These are phyloP conservation scores for Andrena bicolor DNA, from an alignment of 2,888 invertebrate genomes.

Conservation along the genomic window DNA sequence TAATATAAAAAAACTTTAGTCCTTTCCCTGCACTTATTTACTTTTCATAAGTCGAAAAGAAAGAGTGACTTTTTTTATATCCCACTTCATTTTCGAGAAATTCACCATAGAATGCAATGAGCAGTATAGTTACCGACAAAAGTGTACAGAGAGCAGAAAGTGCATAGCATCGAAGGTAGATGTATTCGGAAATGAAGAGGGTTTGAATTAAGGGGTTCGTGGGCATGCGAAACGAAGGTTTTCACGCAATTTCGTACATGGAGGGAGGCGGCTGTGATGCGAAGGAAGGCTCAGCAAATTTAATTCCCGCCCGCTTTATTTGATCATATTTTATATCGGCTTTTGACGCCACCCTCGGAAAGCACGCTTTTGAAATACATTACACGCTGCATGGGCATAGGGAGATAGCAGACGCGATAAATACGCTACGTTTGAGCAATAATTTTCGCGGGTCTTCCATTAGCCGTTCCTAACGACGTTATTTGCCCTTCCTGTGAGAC, in stretches of 20 bases:
- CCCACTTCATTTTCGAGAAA: too few species aligned
- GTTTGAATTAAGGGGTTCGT: constrained; percentile 48
- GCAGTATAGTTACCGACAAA: too few species aligned
- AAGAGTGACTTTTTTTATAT: too few species aligned
- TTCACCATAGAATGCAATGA: too few species aligned
- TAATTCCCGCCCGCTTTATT: constrained; percentile 83
- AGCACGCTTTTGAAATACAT: constrained; percentile 84
- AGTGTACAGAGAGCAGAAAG: too few species aligned
- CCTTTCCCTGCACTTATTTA: too few species aligned
- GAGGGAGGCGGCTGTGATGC: constrained; percentile 60
- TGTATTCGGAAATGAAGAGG: constrained; percentile 16
- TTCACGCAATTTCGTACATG: constrained; percentile 68
- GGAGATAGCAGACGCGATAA: constrained; percentile 67
- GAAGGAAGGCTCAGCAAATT: constrained; percentile 82
- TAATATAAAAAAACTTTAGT: too few species aligned
- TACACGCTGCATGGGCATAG: constrained; percentile 75
- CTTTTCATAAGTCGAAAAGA: too few species aligned
- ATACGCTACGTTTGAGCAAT: constrained; percentile 73
- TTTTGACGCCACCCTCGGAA: constrained; percentile 83
- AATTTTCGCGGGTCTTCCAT: constrained; percentile 75
- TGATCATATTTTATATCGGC: constrained; percentile 84
- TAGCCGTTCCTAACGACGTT: constrained; percentile 71
- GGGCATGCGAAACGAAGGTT: constrained; percentile 56
- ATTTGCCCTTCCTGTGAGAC: constrained; percentile 60
- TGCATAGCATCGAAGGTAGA: not conserved